Evolutionary conservation across 1,140 invertebrate genomes (phyloP), one percentile per base, ranked within the genome.

Genomic region (Aphaenogaster ashmeadi): DNA sequence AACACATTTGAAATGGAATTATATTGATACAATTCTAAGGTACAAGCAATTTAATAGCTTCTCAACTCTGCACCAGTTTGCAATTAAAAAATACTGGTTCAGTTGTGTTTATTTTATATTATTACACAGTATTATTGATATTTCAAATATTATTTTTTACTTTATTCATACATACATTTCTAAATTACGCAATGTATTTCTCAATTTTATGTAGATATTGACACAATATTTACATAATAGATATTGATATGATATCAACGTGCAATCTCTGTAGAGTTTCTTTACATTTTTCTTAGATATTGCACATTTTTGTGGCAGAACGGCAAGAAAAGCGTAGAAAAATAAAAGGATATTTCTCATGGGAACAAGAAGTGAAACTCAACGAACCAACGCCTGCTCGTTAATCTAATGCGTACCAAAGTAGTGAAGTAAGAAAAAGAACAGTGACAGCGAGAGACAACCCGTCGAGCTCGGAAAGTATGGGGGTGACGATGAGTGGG

Each of bases 1-100:
- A 81, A 81, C 21, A 21, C 64, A 71, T 81, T 81, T 71, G 50
- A 56, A 81, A 21, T 71, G 62, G 36, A 69, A 44, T 27, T 41
- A 67, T 36, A 21, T 21, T n/a, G 11, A 33, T 52, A 18, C 13
- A 67, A 67, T 18, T 9, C 15, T 18, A 36, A 6, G 18, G 41
- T 58, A 77, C 9, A 13, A 9, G 27, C 44, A 27, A 27, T 72
- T 77, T 77, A 41, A 58, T 58, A 41, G 7, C n/a, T 41, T 77
- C 36, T 58, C 8, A 27, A 44, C 21, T 27, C 4, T 18, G 11
- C 18, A 13, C 2, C 7, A 66, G 33, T 66, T 66, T 38, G 1
- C 8, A 38, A 66, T 36, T 64, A 64, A 18, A 27, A 41, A 41
- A 27, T 77, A 38, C 2, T 21, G 27, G 1, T 77, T 15, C 4